These are phyloP conservation scores for Hafferia zeledoni DNA, from an alignment of 2,797 vertebrate species.

Conservation along the genomic window DNA sequence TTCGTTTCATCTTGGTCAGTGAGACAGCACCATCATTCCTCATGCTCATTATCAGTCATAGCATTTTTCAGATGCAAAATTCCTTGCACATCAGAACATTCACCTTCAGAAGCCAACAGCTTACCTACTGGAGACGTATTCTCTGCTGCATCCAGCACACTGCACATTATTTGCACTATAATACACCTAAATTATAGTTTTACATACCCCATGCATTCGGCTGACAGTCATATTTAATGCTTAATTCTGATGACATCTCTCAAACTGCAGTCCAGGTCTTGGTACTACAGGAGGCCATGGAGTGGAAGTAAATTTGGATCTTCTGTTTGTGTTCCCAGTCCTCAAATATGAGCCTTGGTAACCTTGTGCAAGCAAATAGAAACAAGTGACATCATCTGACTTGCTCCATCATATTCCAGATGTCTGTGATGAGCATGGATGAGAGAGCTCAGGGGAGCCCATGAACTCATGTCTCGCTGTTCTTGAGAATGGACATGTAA, in stretches of 20 bases:
- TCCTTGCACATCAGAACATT: not conserved
- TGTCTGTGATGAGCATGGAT: accelerated
- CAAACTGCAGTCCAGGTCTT: not conserved
- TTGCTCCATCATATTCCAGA: not conserved
- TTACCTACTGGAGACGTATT: not conserved
- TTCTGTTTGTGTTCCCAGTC: not conserved
- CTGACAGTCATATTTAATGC: not conserved
- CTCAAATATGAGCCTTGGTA: not conserved
- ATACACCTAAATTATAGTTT: not conserved
- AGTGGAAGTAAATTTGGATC: not conserved
- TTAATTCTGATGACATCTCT: not conserved
- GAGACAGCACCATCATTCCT: not conserved
- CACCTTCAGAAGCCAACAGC: not conserved
- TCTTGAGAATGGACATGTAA: not conserved
- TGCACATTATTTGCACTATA: not conserved
- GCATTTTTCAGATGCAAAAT: not conserved
- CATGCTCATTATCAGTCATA: not conserved
- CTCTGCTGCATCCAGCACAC: not conserved
- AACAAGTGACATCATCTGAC: not conserved
- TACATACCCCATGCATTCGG: not conserved
- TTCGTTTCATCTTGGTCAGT: not conserved
- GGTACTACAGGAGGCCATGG: not conserved
- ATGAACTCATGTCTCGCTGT: accelerated
- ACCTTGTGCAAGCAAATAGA: not conserved
- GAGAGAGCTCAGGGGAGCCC: not conserved